Evolutionary conservation across 2,797 vertebrate species (phyloP).

Genomic region (Enteromius unitaeniatus): DNA sequence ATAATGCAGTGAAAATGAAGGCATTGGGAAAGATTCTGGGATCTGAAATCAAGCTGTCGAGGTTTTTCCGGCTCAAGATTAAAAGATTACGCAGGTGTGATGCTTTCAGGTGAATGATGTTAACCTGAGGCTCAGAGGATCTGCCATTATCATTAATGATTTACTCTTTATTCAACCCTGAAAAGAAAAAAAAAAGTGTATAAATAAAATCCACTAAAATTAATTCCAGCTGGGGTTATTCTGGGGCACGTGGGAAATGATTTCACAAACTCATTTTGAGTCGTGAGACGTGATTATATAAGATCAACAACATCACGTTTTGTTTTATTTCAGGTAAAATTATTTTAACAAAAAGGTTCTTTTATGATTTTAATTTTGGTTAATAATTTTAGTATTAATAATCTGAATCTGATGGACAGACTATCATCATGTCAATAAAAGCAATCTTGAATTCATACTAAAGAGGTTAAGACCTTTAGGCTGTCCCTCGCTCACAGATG

Average conservation of each 20-base stretch:
- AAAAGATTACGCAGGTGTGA: constrained; percentile 40
- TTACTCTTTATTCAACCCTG: background rate
- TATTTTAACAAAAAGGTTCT: no score
- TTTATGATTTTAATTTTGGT: no score
- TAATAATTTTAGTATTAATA: background rate
- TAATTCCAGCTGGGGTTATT: background rate
- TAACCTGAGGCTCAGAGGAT: background rate
- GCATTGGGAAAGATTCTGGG: background rate
- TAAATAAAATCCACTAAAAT: background rate
- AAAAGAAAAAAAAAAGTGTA: background rate
- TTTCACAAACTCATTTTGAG: background rate
- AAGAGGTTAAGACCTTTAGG: constrained; percentile 50
- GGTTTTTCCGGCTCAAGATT: constrained; percentile 33
- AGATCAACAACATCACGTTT: background rate
- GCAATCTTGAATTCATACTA: constrained; percentile 14
- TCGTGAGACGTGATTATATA: background rate
- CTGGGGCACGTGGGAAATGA: background rate
- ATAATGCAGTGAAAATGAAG: background rate
- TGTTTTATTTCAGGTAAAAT: no score
- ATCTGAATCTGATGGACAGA: background rate
- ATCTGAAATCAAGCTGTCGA: background rate
- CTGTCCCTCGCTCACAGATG: constrained; percentile 57
- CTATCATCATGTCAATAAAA: background rate
- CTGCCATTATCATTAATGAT: constrained; percentile 19
- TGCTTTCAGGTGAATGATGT: constrained; percentile 40